Percentiles rank a stretch among this genome's conserved stretches.
phyloP scores from a whole-genome alignment of 2,797 vertebrate genomes.

The Tragelaphus eurycerus region DNA sequence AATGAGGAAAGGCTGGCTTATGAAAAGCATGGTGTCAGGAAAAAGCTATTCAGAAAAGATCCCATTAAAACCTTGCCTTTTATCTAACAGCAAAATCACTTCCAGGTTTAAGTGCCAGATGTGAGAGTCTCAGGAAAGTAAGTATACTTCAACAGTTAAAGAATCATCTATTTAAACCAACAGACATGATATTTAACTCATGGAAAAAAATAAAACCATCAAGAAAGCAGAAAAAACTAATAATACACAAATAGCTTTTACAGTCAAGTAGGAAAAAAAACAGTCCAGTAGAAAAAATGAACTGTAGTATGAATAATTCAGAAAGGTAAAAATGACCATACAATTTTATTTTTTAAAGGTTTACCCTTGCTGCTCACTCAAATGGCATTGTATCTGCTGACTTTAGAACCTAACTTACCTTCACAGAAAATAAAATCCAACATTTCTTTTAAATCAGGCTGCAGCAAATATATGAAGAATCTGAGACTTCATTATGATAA shows the following conservation, averaged over 20 bases:
- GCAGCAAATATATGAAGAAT: not conserved
- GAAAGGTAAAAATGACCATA: not conserved
- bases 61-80: too few relatives aligned
- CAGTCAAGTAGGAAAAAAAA: not conserved
- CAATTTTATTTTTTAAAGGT: too few relatives aligned
- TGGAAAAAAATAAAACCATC: not conserved
- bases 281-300: not conserved
- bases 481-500: too few relatives aligned
- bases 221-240: not conserved
- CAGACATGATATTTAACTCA: not conserved
- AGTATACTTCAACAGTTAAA: not conserved
- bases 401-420: not conserved
- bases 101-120: not conserved
- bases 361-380: too few relatives aligned
- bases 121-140: not conserved
- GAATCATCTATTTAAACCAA: not conserved
- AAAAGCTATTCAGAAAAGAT: not conserved
- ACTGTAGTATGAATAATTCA: not conserved
- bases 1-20: not conserved
- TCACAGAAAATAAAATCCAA: accelerated
- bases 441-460: not conserved
- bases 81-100: not conserved
- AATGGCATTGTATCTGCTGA: accelerated
- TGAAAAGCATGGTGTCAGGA: not conserved
- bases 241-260: not conserved